Evolutionary conservation across 1,140 invertebrate species (phyloP).

Genomic region (Cheumatopsyche charites): DNA sequence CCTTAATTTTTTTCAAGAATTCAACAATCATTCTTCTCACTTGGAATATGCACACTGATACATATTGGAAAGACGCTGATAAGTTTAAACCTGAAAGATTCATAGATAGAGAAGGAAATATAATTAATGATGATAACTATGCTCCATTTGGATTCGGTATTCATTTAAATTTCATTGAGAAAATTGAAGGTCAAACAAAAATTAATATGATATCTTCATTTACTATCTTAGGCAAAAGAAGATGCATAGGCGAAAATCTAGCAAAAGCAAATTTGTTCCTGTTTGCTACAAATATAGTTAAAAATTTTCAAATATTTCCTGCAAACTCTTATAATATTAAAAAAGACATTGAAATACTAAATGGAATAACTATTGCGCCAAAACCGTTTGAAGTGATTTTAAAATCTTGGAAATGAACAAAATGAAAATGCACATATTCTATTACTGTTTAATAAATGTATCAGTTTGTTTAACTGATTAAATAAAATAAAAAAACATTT

Average conservation of each 20-base stretch:
- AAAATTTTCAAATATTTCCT: conserved; percentile 38
- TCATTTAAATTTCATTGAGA: conserved; percentile 19
- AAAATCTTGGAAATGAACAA: conserved; percentile 30
- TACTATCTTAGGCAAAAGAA: conserved; percentile 66
- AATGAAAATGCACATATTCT: not conserved
- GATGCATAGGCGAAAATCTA: conserved; percentile 67
- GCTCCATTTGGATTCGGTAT: conserved; percentile 76
- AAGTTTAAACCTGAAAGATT: conserved; percentile 76
- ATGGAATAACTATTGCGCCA: conserved; percentile 33
- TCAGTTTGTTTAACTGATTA: no score
- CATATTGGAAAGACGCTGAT: conserved; percentile 71
- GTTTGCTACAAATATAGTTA: conserved; percentile 56
- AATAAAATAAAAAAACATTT: no score
- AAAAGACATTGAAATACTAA: conserved; percentile 6
- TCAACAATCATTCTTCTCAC: conserved; percentile 72
- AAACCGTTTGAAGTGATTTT: conserved; percentile 38
- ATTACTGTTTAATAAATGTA: no score
- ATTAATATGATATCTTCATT: no score
- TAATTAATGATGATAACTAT: conserved; percentile 64
- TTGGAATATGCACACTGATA: conserved; percentile 72
- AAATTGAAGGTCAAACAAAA: no score
- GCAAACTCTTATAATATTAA: not conserved
- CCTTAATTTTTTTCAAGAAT: no score
- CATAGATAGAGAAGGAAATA: conserved; percentile 66
- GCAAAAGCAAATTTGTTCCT: conserved; percentile 65